These are phyloP conservation scores for Drosophila ochracea DNA, from an alignment of 2,888 invertebrate species.

Conservation along the genomic window DNA sequence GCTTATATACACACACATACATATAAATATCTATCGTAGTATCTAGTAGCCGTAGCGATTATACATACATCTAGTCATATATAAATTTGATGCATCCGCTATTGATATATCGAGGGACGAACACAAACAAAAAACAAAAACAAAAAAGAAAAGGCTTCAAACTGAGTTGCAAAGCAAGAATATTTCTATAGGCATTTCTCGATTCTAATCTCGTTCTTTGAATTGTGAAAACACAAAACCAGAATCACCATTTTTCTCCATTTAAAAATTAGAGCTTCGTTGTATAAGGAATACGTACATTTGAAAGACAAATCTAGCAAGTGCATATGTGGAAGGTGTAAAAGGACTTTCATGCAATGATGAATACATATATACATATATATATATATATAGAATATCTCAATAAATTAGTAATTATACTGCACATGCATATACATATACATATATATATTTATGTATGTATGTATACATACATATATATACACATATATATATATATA, in stretches of 20 bases:
- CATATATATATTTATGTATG: conserved; percentile 17
- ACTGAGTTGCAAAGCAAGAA: conserved; percentile 78
- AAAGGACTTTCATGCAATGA: conserved; percentile 25
- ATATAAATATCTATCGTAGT: conserved; percentile 36
- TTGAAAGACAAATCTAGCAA: conserved; percentile 50
- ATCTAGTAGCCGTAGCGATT: conserved; percentile 59
- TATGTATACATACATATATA: conserved; percentile 4
- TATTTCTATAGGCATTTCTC: conserved; percentile 48
- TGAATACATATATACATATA: conserved; percentile 6
- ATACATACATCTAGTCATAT: conserved; percentile 76
- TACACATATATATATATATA: conserved; percentile 15
- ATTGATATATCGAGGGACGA: conserved; percentile 26
- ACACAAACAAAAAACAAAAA: conserved; percentile 3
- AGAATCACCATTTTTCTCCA: conserved; percentile 3
- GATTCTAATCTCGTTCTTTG: conserved; percentile 15
- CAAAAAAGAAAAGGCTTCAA: conserved; percentile 35
- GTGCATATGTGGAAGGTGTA: conserved; percentile 16
- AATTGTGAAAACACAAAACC: conserved; percentile 24
- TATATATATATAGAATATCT: conserved; percentile 73
- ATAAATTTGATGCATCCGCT: conserved; percentile 68
- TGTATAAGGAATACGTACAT: conserved; percentile 27
- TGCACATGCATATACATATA: conserved; percentile 48
- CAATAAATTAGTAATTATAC: conserved; percentile 69
- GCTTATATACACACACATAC: conserved; percentile 37
- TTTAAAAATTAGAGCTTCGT: conserved; percentile 38